Evolutionary conservation across 1,140 invertebrate genomes (phyloP).

Genomic region (Nylanderia fulva): DNA sequence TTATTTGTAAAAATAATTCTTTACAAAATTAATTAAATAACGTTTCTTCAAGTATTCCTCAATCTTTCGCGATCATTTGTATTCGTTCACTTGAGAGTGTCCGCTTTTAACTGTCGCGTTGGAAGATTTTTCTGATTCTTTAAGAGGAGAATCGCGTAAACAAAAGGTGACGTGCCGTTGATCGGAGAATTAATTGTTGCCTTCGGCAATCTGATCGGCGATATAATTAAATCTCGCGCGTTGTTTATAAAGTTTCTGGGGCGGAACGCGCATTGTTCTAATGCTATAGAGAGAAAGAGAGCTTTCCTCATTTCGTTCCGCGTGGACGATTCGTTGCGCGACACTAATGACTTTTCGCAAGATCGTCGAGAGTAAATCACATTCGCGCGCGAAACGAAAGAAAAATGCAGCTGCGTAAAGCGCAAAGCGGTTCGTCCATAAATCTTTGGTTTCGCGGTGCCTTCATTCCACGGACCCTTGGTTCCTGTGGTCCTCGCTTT

Average conservation of each 20-base stretch:
- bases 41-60: too few relatives aligned
- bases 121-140: slow-evolving; percentile 3
- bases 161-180: slow-evolving; percentile 4
- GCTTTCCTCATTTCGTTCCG: neutral
- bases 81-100: too few relatives aligned
- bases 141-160: slow-evolving; percentile 20
- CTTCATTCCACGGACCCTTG: slow-evolving; percentile 37
- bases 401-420: slow-evolving; percentile 32
- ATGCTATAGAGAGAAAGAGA: too few relatives aligned
- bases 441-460: slow-evolving; percentile 37
- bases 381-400: slow-evolving; percentile 46
- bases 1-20: too few relatives aligned
- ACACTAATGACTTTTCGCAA: slow-evolving; percentile 44
- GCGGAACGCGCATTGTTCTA: slow-evolving; percentile 8
- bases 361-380: slow-evolving; percentile 41
- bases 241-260: slow-evolving; percentile 47
- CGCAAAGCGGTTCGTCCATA: slow-evolving; percentile 13
- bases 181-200: slow-evolving; percentile 42
- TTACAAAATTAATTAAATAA: too few relatives aligned
- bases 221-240: slow-evolving; percentile 54
- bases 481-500: neutral
- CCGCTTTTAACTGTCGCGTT: neutral
- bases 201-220: slow-evolving; percentile 38
- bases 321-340: slow-evolving; percentile 9
- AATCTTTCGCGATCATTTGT: too few relatives aligned